Evolutionary conservation across 2,113 vertebrate species (phyloP).

Genomic region (Cavia aperea): DNA sequence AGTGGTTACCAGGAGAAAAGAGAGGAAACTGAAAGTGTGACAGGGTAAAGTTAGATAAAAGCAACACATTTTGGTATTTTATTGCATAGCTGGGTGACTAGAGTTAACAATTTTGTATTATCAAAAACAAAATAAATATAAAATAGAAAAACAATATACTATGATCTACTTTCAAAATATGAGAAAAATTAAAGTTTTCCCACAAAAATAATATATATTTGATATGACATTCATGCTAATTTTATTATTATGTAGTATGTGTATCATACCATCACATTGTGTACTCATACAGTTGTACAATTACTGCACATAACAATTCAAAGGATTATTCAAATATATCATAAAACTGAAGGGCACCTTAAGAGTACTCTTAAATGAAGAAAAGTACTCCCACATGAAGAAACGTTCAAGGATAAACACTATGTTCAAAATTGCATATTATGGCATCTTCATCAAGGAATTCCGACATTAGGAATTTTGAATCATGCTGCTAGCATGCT

Average conservation of each 20-base stretch:
- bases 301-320: background rate
- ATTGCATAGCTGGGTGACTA: background rate
- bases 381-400: background rate
- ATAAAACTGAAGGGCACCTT: background rate
- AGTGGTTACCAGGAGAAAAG: background rate
- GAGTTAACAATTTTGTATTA: background rate
- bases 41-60: background rate
- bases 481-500: background rate
- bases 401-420: background rate
- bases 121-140: too few relatives aligned
- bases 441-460: background rate
- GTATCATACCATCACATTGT: background rate
- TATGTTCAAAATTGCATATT: background rate
- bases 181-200: background rate
- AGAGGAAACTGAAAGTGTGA: background rate
- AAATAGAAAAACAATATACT: background rate
- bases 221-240: background rate
- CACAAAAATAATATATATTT: background rate
- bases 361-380: background rate
- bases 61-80: background rate
- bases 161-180: background rate
- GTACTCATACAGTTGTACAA: background rate
- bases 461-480: slow-evolving; percentile 1
- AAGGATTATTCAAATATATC: background rate
- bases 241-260: background rate